Evolutionary conservation across 2,797 vertebrate species (phyloP).

Genomic region (Spheniscus humboldti): DNA sequence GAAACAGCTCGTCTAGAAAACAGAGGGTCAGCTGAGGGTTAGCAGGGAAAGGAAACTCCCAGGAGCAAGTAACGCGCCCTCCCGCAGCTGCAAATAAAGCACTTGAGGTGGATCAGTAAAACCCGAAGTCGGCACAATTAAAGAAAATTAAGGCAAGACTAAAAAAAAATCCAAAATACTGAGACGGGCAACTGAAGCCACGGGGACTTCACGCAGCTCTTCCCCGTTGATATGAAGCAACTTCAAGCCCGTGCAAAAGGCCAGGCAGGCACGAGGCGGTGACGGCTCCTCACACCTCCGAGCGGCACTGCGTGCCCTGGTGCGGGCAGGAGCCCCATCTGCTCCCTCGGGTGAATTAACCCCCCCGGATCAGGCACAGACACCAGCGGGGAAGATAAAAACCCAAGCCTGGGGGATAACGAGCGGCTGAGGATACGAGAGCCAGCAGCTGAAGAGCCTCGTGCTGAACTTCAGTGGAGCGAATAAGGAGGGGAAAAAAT

Average conservation of each 20-base stretch:
- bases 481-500: no score
- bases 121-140: background rate
- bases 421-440: accelerated
- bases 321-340: no score
- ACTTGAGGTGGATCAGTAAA: background rate
- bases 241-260: background rate
- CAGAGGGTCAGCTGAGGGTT: background rate
- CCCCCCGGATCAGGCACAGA: background rate
- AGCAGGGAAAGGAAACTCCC: background rate
- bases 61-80: background rate
- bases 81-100: background rate
- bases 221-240: background rate
- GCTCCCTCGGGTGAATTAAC: background rate
- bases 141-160: background rate
- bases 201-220: background rate
- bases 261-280: background rate
- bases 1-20: background rate
- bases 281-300: background rate
- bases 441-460: background rate
- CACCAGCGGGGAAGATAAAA: background rate
- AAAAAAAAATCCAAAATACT: background rate
- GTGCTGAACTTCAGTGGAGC: no score
- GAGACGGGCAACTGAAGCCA: background rate
- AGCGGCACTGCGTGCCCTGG: background rate
- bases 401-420: accelerated